Evolutionary conservation across 2,888 invertebrate genomes (phyloP).

Genomic region (Ernsta delagoae): DNA sequence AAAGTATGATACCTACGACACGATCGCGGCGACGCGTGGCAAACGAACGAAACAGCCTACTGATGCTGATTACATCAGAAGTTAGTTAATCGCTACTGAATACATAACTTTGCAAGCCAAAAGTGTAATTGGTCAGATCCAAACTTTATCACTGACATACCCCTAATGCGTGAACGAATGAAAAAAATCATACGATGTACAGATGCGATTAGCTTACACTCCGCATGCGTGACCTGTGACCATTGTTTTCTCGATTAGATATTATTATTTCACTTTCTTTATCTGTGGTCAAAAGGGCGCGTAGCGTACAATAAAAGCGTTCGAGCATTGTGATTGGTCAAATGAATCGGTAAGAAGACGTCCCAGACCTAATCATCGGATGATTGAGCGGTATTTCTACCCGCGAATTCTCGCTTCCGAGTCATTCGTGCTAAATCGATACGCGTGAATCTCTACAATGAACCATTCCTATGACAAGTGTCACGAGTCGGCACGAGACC

Average conservation of each 20-base stretch:
- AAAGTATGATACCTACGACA: no score
- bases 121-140: no score
- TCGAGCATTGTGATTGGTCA: conserved; percentile 22
- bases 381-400: conserved; percentile 26
- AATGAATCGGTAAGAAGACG: conserved; percentile 5
- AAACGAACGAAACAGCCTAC: no score
- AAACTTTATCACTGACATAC: background rate
- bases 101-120: no score
- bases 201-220: background rate
- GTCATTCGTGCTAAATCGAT: conserved; percentile 12
- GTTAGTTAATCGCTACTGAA: no score
- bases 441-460: conserved; percentile 16
- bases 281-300: conserved; percentile 14
- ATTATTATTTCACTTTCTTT: conserved; percentile 17
- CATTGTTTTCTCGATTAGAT: conserved; percentile 19
- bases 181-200: conserved; percentile 9
- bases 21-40: no score
- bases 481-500: conserved; percentile 32
- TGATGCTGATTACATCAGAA: no score
- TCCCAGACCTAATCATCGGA: conserved; percentile 16
- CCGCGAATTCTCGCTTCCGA: conserved; percentile 11
- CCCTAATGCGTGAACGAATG: background rate
- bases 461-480: conserved; percentile 29
- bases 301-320: background rate
- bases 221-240: conserved; percentile 12